Evolutionary conservation across 2,113 vertebrate species (phyloP).

Genomic region (Malurus cyaneus): DNA sequence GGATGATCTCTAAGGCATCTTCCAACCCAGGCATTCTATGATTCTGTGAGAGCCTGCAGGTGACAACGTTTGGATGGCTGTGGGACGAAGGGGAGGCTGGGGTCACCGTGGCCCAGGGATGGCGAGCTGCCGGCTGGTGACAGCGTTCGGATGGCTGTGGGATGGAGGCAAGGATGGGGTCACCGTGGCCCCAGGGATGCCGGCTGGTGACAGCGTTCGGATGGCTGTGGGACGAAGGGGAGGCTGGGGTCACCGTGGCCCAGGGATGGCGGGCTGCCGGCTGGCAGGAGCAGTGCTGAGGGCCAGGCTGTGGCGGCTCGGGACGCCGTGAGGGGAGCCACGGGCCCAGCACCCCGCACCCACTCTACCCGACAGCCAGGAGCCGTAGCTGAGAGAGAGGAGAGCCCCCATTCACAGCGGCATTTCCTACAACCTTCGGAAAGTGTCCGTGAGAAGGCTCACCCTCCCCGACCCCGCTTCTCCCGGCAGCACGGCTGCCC

Average conservation of each 20-base stretch:
- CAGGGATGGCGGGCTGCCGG: accelerated
- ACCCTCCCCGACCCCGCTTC: too few species aligned
- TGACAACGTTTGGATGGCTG: too few species aligned
- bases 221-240: neutral
- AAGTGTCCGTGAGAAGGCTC: neutral
- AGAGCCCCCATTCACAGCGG: neutral
- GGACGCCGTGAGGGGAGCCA: neutral
- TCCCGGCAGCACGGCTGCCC: neutral
- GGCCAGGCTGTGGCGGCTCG: neutral
- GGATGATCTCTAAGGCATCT: neutral
- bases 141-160: too few species aligned
- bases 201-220: neutral
- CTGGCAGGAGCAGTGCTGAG: accelerated
- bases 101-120: too few species aligned
- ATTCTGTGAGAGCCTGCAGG: neutral
- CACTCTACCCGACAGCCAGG: accelerated
- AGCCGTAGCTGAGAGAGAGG: neutral
- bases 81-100: too few species aligned
- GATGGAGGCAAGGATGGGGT: too few species aligned
- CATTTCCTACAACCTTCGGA: neutral
- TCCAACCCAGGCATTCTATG: neutral
- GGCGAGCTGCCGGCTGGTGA: too few species aligned
- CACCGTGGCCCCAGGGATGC: too few species aligned
- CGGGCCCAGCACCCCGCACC: too few species aligned
- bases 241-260: accelerated